Conservation (phyloP, 2,113 vertebrate genomes). For the Onychostoma macrolepis region DNA sequence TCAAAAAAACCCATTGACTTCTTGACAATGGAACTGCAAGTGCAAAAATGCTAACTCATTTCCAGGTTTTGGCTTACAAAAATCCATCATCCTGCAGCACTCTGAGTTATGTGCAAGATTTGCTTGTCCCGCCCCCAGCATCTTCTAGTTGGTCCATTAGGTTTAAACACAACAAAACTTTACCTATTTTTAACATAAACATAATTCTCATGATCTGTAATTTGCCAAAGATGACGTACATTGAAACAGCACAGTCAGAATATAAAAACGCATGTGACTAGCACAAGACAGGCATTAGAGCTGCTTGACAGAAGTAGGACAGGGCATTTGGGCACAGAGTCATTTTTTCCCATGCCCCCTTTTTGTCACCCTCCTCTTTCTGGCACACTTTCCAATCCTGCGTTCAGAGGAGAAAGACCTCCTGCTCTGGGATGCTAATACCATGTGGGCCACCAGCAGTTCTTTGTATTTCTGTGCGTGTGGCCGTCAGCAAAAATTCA, state of each 20-base stretch:
- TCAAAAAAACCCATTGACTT: not conserved
- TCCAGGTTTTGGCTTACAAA: not conserved
- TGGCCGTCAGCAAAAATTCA: not conserved
- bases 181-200: not conserved
- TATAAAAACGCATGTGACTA: not conserved
- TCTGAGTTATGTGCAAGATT: not conserved
- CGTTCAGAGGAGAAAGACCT: constrained; percentile 6
- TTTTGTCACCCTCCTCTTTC: constrained; percentile 26
- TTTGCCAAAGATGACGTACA: not conserved
- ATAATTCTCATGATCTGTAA: not conserved
- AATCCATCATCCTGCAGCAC: not conserved
- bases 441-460: not conserved
- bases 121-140: not conserved
- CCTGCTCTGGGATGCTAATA: constrained; percentile 22
- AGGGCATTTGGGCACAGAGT: constrained; percentile 25
- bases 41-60: not conserved
- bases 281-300: constrained; percentile 7
- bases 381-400: constrained; percentile 24
- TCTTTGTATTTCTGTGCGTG: constrained; percentile 4
- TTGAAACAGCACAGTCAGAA: not conserved
- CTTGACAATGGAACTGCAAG: not conserved
- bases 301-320: constrained; percentile 36
- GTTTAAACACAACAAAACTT: not conserved
- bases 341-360: constrained; percentile 30
- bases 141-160: not conserved